Evolutionary conservation across 1,140 invertebrate genomes (phyloP).

Genomic region (Trigoniulus corallinus): DNA sequence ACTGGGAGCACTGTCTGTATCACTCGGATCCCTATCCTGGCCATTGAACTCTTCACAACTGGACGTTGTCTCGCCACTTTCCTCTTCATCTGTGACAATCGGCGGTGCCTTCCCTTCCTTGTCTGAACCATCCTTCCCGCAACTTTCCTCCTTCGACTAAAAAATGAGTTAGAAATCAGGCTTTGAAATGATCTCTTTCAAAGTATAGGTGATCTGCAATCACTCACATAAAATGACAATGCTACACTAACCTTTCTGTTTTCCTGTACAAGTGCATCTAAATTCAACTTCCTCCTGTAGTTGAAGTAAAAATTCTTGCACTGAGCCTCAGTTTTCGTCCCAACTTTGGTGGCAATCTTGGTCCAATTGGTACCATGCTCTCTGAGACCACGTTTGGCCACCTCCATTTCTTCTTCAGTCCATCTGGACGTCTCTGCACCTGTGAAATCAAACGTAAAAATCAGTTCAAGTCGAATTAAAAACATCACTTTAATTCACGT

Average conservation of each 20-base stretch:
- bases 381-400: constrained; percentile 35
- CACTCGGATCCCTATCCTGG: constrained; percentile 21
- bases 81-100: constrained; percentile 44
- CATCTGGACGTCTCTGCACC: constrained; percentile 40
- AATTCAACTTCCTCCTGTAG: constrained; percentile 30
- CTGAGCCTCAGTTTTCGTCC: constrained; percentile 29
- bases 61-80: constrained; percentile 64
- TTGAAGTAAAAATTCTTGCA: constrained; percentile 31
- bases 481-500: constrained; percentile 6
- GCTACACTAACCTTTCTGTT: constrained; percentile 34
- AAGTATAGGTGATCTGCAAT: constrained; percentile 8
- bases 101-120: constrained; percentile 8
- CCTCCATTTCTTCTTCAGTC: constrained; percentile 58
- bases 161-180: not conserved
- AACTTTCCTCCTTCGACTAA: constrained; percentile 5
- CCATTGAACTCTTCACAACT: constrained; percentile 49
- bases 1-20: constrained; percentile 32
- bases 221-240: not conserved
- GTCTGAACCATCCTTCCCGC: too few species aligned
- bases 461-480: not conserved
- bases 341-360: constrained; percentile 44
- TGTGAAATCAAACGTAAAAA: constrained; percentile 11
- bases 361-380: constrained; percentile 48
- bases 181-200: too few species aligned
- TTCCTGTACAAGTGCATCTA: constrained; percentile 44